A percentile compares a stretch with the other conserved stretches of the same genome.
phyloP scores from a whole-genome alignment of 2,797 vertebrate species.

The Parauchenoglanis punctatus region DNA sequence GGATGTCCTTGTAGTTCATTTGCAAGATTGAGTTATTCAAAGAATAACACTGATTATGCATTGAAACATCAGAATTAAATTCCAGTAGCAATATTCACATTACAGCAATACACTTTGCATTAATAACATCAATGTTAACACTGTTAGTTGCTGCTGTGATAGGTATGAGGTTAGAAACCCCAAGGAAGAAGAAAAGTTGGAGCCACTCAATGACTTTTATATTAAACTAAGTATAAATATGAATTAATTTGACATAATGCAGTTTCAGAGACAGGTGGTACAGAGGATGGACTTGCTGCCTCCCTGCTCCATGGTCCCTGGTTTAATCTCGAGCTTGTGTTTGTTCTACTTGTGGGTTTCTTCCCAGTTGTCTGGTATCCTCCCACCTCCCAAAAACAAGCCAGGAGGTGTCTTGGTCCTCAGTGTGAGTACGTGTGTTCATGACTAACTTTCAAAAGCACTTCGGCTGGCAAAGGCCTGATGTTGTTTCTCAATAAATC shows the following conservation, averaged over 20 bases:
- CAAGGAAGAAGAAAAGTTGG: not conserved
- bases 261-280: not conserved
- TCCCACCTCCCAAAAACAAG: not conserved
- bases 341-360: not conserved
- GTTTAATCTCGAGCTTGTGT: not conserved
- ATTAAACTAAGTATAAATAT: not conserved
- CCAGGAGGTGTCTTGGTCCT: not conserved
- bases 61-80: not conserved
- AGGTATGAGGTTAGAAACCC: not conserved
- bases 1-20: not conserved
- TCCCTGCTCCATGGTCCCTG: not conserved
- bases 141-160: not conserved
- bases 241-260: not conserved
- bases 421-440: not conserved
- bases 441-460: not conserved
- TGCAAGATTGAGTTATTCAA: not conserved
- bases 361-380: not conserved
- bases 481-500: not conserved
- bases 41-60: not conserved
- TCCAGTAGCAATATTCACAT: not conserved
- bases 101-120: not conserved
- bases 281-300: not conserved
- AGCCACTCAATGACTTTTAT: not conserved
- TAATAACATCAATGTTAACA: not conserved
- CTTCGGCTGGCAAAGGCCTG: not conserved